Evolutionary conservation across 2,888 invertebrate genomes (phyloP).

Genomic region (Bhutanitis thaidina): DNA sequence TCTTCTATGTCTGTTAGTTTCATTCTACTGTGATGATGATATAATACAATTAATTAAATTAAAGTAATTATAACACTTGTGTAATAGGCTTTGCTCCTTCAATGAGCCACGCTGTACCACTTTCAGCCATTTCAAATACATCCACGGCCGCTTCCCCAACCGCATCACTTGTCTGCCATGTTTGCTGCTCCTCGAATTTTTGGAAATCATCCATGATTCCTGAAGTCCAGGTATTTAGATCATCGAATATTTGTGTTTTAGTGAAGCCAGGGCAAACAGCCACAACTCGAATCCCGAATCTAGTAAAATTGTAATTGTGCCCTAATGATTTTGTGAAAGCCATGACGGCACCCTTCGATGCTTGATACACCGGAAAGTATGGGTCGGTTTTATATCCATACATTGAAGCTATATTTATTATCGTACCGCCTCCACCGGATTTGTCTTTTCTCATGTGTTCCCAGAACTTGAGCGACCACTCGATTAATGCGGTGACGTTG

Average conservation of each 20-base stretch:
- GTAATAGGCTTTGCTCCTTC: slow-evolving; percentile 53
- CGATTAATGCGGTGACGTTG: slow-evolving; percentile 49
- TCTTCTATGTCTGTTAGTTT: too few relatives aligned
- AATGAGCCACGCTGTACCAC: slow-evolving; percentile 75
- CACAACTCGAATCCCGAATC: slow-evolving; percentile 52
- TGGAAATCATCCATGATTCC: slow-evolving; percentile 28
- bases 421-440: slow-evolving; percentile 80
- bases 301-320: slow-evolving; percentile 47
- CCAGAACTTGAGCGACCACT: slow-evolving; percentile 72
- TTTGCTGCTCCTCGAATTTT: slow-evolving; percentile 29
- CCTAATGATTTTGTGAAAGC: slow-evolving; percentile 67
- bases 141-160: slow-evolving; percentile 49
- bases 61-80: background rate
- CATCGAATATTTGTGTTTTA: slow-evolving; percentile 13
- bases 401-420: slow-evolving; percentile 83
- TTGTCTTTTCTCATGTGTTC: slow-evolving; percentile 79
- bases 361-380: slow-evolving; percentile 71
- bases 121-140: slow-evolving; percentile 54
- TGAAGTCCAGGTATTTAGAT: slow-evolving; percentile 26
- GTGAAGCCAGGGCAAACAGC: slow-evolving; percentile 72
- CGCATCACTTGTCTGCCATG: slow-evolving; percentile 45
- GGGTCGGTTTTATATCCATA: slow-evolving; percentile 69
- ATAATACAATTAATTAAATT: too few relatives aligned
- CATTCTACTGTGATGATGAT: too few relatives aligned
- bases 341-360: slow-evolving; percentile 74